Evolutionary conservation across 2,888 invertebrate genomes (phyloP).

Genomic region (Sinohyriopsis cumingii): DNA sequence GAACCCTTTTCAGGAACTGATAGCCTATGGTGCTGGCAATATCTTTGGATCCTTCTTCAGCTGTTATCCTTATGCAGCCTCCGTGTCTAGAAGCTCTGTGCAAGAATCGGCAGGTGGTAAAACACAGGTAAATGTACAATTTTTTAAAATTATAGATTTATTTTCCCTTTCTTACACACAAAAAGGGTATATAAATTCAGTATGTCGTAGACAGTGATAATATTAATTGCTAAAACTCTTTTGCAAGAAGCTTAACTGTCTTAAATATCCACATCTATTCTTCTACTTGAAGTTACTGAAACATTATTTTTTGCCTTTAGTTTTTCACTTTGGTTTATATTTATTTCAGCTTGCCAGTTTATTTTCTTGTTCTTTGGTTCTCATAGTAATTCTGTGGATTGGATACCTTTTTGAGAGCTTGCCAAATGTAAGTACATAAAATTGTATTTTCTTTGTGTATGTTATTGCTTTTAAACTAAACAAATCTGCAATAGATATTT

Average conservation of each 20-base stretch:
- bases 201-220: no score
- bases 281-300: background rate
- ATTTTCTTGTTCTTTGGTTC: slow-evolving; percentile 55
- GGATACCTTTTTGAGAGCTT: slow-evolving; percentile 62
- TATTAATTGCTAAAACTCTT: no score
- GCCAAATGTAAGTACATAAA: slow-evolving; percentile 54
- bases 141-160: no score
- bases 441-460: no score
- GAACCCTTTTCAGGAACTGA: slow-evolving; percentile 59
- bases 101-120: slow-evolving; percentile 90
- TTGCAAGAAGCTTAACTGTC: background rate
- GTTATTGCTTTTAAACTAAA: no score
- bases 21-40: slow-evolving; percentile 73
- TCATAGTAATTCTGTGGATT: slow-evolving; percentile 60
- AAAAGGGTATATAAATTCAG: no score
- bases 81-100: slow-evolving; percentile 77
- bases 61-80: slow-evolving; percentile 70
- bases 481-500: no score
- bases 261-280: background rate
- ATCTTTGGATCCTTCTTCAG: slow-evolving; percentile 78
- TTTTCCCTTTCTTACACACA: no score
- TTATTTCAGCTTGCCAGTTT: slow-evolving; percentile 53
- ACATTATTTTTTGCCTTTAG: background rate
- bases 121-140: slow-evolving; percentile 74
- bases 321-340: background rate